Evolutionary conservation across 2,888 invertebrate species (phyloP).

Genomic region (Morpho deidamia): DNA sequence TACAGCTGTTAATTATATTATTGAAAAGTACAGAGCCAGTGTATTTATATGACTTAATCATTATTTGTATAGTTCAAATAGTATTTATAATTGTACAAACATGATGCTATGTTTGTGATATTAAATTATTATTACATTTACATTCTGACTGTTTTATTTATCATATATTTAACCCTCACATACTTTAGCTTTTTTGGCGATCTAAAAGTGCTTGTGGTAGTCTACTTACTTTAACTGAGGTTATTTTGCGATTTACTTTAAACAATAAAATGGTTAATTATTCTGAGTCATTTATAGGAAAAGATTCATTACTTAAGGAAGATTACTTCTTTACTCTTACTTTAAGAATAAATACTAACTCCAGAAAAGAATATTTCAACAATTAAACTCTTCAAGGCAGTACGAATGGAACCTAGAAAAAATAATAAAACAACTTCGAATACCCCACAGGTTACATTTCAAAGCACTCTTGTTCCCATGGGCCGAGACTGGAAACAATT

Average conservation of each 20-base stretch:
- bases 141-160: constrained; percentile 32
- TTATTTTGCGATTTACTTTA: no score
- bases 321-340: not conserved
- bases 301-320: not conserved
- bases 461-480: constrained; percentile 53
- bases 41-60: constrained; percentile 73
- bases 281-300: no score
- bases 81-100: constrained; percentile 70
- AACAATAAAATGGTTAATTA: no score
- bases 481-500: constrained; percentile 62
- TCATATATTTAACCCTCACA: not conserved
- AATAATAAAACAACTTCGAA: not conserved
- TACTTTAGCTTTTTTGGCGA: no score
- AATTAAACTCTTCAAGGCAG: no score
- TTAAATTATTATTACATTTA: constrained; percentile 73
- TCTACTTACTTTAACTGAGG: no score
- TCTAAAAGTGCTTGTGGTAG: no score
- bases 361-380: no score
- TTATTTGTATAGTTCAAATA: constrained; percentile 77
- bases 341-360: no score
- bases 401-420: no score
- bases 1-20: constrained; percentile 72
- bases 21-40: constrained; percentile 74
- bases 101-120: constrained; percentile 65
- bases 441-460: not conserved